phyloP scores from a whole-genome alignment of 2,888 invertebrate species.

The Uropetala carovei region DNA sequence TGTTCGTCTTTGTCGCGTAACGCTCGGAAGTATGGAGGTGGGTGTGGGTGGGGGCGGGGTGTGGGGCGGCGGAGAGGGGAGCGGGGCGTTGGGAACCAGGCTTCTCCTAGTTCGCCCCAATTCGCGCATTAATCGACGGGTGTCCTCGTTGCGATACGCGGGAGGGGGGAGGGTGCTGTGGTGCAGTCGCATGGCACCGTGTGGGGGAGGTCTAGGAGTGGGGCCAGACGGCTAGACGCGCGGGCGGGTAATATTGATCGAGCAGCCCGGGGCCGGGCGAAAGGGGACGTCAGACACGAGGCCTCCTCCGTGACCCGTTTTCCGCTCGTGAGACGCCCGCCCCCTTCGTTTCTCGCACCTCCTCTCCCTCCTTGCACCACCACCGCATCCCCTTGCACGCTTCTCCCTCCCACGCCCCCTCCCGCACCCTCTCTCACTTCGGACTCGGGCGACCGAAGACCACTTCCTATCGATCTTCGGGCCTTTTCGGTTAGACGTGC shows the following conservation, averaged over 20 bases:
- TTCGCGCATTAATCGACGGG: not conserved
- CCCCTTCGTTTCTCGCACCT: not conserved
- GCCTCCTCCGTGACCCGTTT: slow-evolving; percentile 49
- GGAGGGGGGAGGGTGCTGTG: not conserved
- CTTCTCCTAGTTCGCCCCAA: not conserved
- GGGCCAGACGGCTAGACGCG: slow-evolving; percentile 58
- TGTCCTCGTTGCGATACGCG: not conserved
- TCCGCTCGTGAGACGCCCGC: slow-evolving; percentile 27
- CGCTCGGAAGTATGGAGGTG: not conserved
- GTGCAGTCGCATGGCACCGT: not conserved
- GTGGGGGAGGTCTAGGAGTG: slow-evolving; percentile 37
- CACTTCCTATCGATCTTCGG: slow-evolving; percentile 37
- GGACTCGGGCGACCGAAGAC: slow-evolving; percentile 25
- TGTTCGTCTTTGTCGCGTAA: not conserved
- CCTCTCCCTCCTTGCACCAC: slow-evolving; percentile 19
- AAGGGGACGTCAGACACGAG: slow-evolving; percentile 50
- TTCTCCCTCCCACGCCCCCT: not conserved
- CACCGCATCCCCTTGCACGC: not conserved
- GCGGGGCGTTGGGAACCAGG: not conserved
- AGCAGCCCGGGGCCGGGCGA: slow-evolving; percentile 26
- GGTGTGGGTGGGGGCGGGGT: not conserved
- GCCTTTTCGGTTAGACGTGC: slow-evolving; percentile 2
- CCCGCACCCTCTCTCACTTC: not conserved
- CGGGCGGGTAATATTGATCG: slow-evolving; percentile 55
- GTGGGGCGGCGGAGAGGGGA: not conserved